A percentile compares a stretch with the other conserved stretches of the same genome.
Evolutionary conservation across 2,888 invertebrate species (phyloP).

Genomic region (Coleophora flavipennella): DNA sequence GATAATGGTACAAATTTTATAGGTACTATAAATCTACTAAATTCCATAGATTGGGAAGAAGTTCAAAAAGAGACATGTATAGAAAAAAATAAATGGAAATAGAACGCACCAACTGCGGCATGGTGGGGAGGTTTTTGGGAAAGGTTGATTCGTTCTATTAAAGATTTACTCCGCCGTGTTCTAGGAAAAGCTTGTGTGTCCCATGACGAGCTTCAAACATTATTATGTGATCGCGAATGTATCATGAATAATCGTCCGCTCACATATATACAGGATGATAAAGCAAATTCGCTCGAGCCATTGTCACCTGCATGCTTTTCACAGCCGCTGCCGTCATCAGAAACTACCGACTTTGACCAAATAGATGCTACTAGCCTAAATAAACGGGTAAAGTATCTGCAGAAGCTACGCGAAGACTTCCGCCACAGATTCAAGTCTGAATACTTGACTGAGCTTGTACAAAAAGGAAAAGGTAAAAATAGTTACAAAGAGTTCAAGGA

Average conservation of each 20-base stretch:
- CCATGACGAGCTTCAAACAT: background rate
- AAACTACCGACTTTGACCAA: background rate
- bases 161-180: background rate
- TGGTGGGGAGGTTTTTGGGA: conserved; percentile 7
- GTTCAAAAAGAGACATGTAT: background rate
- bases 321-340: background rate
- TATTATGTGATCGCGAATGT: background rate
- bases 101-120: conserved; percentile 1
- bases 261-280: background rate
- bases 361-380: background rate
- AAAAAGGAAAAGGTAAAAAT: too few species aligned
- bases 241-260: background rate
- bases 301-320: background rate
- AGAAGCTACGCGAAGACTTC: too few species aligned
- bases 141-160: background rate
- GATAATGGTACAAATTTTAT: conserved; percentile 8
- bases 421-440: too few species aligned
- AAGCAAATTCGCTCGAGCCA: background rate
- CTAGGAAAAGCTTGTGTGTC: background rate
- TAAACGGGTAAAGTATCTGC: background rate
- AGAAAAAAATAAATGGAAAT: background rate
- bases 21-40: conserved; percentile 2
- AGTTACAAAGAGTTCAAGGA: too few species aligned
- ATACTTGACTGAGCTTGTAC: too few species aligned
- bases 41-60: background rate